Evolutionary conservation across 2,888 invertebrate species (phyloP), one percentile per base, ranked within the genome.

Genomic region (Cosmopolites sordidus): DNA sequence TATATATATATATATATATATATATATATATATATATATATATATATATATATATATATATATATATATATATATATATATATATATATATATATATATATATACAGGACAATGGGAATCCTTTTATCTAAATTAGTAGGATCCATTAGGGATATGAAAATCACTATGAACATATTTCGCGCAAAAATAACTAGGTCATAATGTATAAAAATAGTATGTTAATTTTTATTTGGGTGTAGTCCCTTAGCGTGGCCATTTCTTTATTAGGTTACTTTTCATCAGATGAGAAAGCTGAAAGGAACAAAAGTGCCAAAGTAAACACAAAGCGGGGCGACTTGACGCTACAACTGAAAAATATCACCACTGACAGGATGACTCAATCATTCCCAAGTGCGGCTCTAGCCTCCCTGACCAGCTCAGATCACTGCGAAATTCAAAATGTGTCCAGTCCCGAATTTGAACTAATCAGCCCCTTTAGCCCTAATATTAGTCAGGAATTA

Each of bases 401-500:
- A 44, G 61, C 65, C 45, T 65, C 63, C 14, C 67, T 71, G 44
- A 60, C 61, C 30, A 73, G 72, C 54, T 73, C 74, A 46, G 78
- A 76, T 40, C 63, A 77, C 1, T 56, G 63, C 41, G 77, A 82
- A 73, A 62, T 81, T 12, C 80, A 79, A 44, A 80, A 83, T 66
- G 77, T 79, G 52, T 81, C 81, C 54, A 81, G 81, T 70, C 82
- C 82, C 1, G 82, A 82, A 69, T 71, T 82, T 64, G 82, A 82
- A 66, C 72, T 79, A 27, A 66, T 80, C 6, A 68, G 68, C 53
- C 70, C 73, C 3, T 66, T 67, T 56, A 72, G 68, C 55, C 69
- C 71, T 6, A 61, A 57, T 43, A 55, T 63, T 11, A 12, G 8
- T 41, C 45, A 52, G 16, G 42, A 60, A 47, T 22, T 59, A 30